A percentile compares a stretch with the other conserved stretches of the same genome.
These are phyloP conservation scores for Scarus forsteni DNA, from an alignment of 2,797 vertebrate species.

Conservation along the genomic window DNA sequence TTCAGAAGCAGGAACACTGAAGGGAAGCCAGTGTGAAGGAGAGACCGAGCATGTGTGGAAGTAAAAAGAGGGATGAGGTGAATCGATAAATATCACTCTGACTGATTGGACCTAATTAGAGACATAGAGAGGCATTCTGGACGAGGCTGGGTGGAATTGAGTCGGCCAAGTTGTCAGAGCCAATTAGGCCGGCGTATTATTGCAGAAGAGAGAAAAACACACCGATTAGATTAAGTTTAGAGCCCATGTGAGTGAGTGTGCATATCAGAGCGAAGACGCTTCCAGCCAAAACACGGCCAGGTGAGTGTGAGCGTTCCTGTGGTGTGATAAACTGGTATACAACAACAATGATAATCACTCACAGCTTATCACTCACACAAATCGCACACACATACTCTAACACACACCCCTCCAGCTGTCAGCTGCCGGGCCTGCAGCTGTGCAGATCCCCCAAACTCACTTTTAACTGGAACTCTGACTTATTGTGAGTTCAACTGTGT, in stretches of 20 bases:
- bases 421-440: constrained; percentile 80
- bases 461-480: constrained; percentile 52
- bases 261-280: constrained; percentile 46
- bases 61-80: constrained; percentile 53
- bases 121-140: constrained; percentile 75
- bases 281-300: constrained; percentile 52
- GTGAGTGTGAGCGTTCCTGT: constrained; percentile 48
- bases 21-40: constrained; percentile 31
- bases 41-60: not conserved
- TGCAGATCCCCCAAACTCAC: constrained; percentile 40
- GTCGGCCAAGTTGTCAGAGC: constrained; percentile 81
- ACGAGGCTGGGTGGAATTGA: constrained; percentile 77
- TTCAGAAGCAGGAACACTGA: constrained; percentile 57
- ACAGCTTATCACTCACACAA: constrained; percentile 37
- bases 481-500: constrained; percentile 10
- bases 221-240: constrained; percentile 74
- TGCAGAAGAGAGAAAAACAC: constrained; percentile 71
- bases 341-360: constrained; percentile 58
- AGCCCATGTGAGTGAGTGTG: constrained; percentile 1
- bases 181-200: constrained; percentile 80
- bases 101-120: constrained; percentile 85
- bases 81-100: constrained; percentile 86
- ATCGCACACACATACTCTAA: constrained; percentile 22
- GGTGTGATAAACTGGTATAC: constrained; percentile 57
- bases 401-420: constrained; percentile 77